A percentile compares a stretch with the other conserved stretches of the same genome.
phyloP scores from a whole-genome alignment of 2,888 invertebrate genomes.

The Spilosoma lubricipeda region DNA sequence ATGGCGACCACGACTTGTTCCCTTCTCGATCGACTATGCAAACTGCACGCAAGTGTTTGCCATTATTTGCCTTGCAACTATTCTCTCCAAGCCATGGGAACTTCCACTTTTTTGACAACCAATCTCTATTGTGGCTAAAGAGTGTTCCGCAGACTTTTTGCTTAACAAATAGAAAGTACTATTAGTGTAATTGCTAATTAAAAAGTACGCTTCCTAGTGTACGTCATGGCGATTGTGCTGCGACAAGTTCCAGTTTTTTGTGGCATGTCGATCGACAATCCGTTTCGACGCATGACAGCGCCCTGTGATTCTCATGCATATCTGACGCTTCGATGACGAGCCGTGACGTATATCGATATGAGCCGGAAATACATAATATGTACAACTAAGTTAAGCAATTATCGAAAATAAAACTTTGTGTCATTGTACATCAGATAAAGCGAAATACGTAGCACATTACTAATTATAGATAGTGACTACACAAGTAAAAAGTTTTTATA shows the following conservation, averaged over 20 bases:
- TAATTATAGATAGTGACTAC: neutral
- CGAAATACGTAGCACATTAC: neutral
- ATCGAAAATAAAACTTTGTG: slow-evolving; percentile 23
- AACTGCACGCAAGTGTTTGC: slow-evolving; percentile 22
- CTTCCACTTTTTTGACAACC: slow-evolving; percentile 56
- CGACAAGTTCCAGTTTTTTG: slow-evolving; percentile 21
- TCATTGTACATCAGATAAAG: slow-evolving; percentile 29
- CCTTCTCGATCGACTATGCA: slow-evolving; percentile 8
- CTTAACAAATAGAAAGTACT: slow-evolving; percentile 53
- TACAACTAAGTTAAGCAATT: neutral
- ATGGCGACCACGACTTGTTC: slow-evolving; percentile 3
- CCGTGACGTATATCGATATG: slow-evolving; percentile 6
- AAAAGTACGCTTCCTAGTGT: slow-evolving; percentile 48
- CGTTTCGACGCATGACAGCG: slow-evolving; percentile 14
- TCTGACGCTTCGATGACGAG: slow-evolving; percentile 16
- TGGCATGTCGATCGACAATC: slow-evolving; percentile 11
- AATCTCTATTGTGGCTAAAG: slow-evolving; percentile 43
- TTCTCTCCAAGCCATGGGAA: slow-evolving; percentile 56
- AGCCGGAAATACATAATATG: slow-evolving; percentile 17
- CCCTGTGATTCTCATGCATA: slow-evolving; percentile 14
- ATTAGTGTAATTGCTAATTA: slow-evolving; percentile 56
- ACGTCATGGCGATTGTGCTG: slow-evolving; percentile 25
- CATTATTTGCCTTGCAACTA: slow-evolving; percentile 16
- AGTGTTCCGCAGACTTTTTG: slow-evolving; percentile 50
- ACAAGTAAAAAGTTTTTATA: too few species aligned